phyloP scores from a whole-genome alignment of 2,113 vertebrate species.

The Acanthochromis polyacanthus region DNA sequence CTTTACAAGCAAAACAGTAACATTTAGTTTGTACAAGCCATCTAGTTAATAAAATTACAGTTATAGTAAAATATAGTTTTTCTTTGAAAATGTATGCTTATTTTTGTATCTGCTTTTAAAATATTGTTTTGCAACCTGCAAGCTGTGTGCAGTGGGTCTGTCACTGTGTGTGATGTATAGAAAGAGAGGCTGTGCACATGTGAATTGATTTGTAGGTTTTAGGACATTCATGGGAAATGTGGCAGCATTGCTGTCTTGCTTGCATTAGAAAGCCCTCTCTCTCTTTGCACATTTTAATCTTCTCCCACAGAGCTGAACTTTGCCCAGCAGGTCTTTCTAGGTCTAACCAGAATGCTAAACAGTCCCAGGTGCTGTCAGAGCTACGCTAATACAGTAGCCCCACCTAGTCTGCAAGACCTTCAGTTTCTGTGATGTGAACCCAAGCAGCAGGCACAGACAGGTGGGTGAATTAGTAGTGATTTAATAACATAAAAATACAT shows the following conservation, averaged over 20 bases:
- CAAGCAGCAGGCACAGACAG: no score
- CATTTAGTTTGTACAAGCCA: no score
- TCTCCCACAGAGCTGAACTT: slow-evolving; percentile 72
- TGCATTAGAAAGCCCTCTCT: slow-evolving; percentile 60
- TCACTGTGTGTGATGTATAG: background rate
- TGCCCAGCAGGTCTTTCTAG: slow-evolving; percentile 69
- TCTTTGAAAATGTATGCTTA: no score
- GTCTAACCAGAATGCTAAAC: slow-evolving; percentile 75
- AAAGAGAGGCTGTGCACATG: slow-evolving; percentile 18
- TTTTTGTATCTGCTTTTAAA: no score
- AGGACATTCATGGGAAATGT: slow-evolving; percentile 37
- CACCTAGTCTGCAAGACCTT: slow-evolving; percentile 62
- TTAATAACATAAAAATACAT: no score
- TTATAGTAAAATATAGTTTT: no score
- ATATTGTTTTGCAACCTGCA: no score
- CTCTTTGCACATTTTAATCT: slow-evolving; percentile 59
- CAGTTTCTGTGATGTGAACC: no score
- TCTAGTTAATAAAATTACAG: no score
- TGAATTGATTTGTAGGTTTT: slow-evolving; percentile 42
- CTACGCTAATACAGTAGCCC: slow-evolving; percentile 68
- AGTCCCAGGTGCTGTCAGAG: slow-evolving; percentile 72
- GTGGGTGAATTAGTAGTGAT: no score
- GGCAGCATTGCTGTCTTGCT: slow-evolving; percentile 54
- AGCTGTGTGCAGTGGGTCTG: no score
- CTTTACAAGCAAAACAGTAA: no score